A percentile compares a stretch with the other conserved stretches of the same genome.
Evolutionary conservation across 2,797 vertebrate species (phyloP).

Genomic region (Oreochromis mossambicus): DNA sequence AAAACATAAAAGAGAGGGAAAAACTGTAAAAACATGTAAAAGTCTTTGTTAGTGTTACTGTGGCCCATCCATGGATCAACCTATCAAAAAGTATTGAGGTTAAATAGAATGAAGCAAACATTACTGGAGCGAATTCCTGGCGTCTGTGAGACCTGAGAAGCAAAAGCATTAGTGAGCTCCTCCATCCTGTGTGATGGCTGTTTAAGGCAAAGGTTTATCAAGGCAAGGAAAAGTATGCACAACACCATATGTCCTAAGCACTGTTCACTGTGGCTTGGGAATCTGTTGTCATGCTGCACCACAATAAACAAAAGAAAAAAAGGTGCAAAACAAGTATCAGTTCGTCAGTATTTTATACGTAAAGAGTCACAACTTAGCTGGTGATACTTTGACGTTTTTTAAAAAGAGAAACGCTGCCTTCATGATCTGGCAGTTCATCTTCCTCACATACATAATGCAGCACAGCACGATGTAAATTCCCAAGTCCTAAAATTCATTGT

Average conservation of each 20-base stretch:
- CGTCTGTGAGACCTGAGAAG: constrained; percentile 1
- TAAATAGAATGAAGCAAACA: not conserved
- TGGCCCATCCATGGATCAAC: not conserved
- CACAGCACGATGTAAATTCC: not conserved
- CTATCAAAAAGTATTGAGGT: not conserved
- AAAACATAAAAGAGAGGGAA: not conserved
- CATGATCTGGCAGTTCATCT: not conserved
- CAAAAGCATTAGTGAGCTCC: constrained; percentile 2
- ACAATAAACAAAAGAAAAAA: not conserved
- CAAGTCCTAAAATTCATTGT: not conserved
- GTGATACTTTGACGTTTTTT: not conserved
- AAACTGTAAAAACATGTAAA: not conserved
- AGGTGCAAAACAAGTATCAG: not conserved
- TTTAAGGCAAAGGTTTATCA: not conserved
- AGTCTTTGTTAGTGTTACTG: not conserved
- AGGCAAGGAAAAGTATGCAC: not conserved
- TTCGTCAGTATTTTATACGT: not conserved
- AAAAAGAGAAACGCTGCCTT: not conserved
- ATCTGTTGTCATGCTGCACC: not conserved
- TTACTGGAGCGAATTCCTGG: not conserved
- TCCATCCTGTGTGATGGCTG: not conserved
- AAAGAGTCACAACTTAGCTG: not conserved
- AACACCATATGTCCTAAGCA: not conserved
- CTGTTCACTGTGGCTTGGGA: not conserved
- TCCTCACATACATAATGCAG: not conserved